Percentiles rank a stretch among this genome's conserved stretches.
Evolutionary conservation across 2,113 vertebrate species (phyloP).

Genomic region (Lichenostomus cassidix): DNA sequence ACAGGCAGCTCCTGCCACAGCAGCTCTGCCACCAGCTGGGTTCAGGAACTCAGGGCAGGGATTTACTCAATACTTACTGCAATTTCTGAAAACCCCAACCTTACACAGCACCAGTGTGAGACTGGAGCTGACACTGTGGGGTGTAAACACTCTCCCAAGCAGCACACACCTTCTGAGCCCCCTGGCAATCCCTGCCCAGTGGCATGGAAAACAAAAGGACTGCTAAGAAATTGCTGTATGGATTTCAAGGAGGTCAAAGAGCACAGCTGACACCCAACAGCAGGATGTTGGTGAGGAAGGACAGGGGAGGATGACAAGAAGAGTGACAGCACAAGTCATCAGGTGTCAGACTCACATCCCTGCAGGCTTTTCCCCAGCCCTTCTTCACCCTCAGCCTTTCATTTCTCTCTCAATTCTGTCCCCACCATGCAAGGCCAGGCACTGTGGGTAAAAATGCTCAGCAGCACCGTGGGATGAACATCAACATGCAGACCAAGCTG

Average conservation of each 20-base stretch:
- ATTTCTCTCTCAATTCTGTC: background rate
- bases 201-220: background rate
- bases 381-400: background rate
- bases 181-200: too few species aligned
- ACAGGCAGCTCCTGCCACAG: background rate
- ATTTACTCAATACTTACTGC: background rate
- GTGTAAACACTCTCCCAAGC: background rate
- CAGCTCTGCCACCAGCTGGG: background rate
- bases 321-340: background rate
- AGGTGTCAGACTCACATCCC: background rate
- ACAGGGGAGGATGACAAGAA: background rate
- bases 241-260: background rate
- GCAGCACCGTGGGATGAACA: accelerated
- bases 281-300: accelerated
- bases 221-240: background rate
- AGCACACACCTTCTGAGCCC: background rate
- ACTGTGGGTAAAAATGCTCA: background rate
- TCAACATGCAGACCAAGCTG: background rate
- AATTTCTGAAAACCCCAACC: background rate
- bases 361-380: background rate
- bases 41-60: background rate
- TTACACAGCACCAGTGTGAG: accelerated
- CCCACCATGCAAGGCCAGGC: accelerated
- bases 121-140: accelerated
- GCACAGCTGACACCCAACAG: accelerated